Evolutionary conservation across 2,888 invertebrate genomes (phyloP), one percentile per base, ranked within the genome.

Genomic region (Perithous albicinctus): DNA sequence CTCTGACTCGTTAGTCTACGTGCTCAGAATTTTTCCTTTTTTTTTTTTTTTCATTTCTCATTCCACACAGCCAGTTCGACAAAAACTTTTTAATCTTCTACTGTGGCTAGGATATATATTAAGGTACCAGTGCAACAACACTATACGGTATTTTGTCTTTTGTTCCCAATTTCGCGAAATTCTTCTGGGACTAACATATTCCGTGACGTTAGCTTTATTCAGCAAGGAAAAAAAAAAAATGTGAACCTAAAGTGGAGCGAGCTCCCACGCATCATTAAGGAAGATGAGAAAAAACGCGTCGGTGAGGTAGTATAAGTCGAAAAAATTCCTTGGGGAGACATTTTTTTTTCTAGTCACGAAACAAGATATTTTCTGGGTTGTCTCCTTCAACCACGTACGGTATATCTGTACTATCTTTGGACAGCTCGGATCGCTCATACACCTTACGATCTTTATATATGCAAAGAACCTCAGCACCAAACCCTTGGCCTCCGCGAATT

Each of bases 81-180:
- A 88, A 88, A 87, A 88, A 88, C 87, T 88, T 90, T 89, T 90
- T 90, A 90, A 90, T 90, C 90, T 89, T 82, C 84, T 85, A 82
- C 85, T 74, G 78, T 77, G 59, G 64, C 54, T 63, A 48, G 35
- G 66, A 72, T 56, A 54, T 77, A 32, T 73, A 64, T 70, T 38
- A 63, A 35, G 41, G 43, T 54, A 35, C 51, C 66, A 46, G 23
- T 38, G 35, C 26, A 61, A 46, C 38, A 38, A 48, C 8, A n/a
- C 56, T 1, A 32, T 26, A 29, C 10, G 2, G 12, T 35, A n/a
- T 72, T 41, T 43, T 12, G 32, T 54, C 48, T 41, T 76, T 76
- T 76, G 69, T 75, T 64, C 38, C 26, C 38, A 56, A 48, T 61
- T 51, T 61, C 18, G n/a, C 7, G 4, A 54, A 43, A 56, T 54